A percentile compares a stretch with the other conserved stretches of the same genome.
Evolutionary conservation across 2,113 vertebrate genomes (phyloP).

Genomic region (Lamprotornis superbus): DNA sequence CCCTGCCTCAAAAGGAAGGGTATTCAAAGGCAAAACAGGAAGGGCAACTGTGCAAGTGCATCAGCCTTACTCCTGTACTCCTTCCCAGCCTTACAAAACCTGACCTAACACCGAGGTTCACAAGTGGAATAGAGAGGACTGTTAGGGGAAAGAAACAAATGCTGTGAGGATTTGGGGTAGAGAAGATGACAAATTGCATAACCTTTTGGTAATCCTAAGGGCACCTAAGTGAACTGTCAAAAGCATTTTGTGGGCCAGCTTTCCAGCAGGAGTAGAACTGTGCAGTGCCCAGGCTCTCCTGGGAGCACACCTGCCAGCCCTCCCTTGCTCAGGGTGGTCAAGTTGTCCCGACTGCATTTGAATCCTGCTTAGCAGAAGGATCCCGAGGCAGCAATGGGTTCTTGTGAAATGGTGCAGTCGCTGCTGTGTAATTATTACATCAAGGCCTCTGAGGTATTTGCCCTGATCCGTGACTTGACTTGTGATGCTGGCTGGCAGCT

Average conservation of each 20-base stretch:
- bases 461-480: neutral
- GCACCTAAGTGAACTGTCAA: neutral
- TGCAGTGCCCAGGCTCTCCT: neutral
- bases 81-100: neutral
- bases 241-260: neutral
- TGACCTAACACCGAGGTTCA: neutral
- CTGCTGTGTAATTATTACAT: neutral
- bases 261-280: neutral
- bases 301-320: neutral
- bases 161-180: neutral
- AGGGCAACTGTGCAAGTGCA: neutral
- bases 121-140: accelerated
- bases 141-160: neutral
- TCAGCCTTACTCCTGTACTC: neutral
- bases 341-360: accelerated
- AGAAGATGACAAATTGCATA: neutral
- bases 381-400: neutral
- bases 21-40: neutral
- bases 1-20: no score
- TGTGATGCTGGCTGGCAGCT: neutral
- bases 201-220: neutral
- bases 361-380: neutral
- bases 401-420: neutral
- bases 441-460: neutral
- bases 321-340: neutral